These are phyloP conservation scores for Enteromius anoplus DNA, from an alignment of 2,797 vertebrate genomes.

Conservation along the genomic window DNA sequence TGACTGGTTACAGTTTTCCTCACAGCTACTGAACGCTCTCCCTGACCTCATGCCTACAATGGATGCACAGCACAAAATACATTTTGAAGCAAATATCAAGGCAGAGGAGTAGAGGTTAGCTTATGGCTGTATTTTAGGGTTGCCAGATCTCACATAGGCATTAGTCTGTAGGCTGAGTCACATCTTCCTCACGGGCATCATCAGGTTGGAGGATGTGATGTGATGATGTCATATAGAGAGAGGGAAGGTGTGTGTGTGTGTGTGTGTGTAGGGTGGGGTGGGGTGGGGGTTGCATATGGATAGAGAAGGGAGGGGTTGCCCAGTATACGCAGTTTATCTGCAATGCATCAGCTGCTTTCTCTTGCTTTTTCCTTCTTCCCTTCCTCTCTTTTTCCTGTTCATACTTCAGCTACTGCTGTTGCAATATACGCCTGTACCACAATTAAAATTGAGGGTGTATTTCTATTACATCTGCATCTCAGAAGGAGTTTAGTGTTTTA, in stretches of 20 bases:
- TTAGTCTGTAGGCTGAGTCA: conserved; percentile 42
- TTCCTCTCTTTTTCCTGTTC: conserved; percentile 23
- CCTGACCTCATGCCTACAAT: background rate
- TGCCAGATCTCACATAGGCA: conserved; percentile 2
- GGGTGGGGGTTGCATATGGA: conserved; percentile 29
- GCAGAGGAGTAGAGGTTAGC: background rate
- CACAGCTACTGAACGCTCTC: conserved; percentile 2
- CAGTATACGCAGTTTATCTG: conserved; percentile 84
- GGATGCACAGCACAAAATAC: background rate
- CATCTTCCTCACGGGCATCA: conserved; percentile 42
- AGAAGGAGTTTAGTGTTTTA: background rate
- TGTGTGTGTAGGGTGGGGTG: background rate
- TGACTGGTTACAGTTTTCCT: conserved; percentile 12
- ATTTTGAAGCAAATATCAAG: conserved; percentile 1
- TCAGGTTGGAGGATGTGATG: conserved; percentile 61
- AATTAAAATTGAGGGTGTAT: background rate
- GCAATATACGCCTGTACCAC: conserved; percentile 27
- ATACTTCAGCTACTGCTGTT: conserved; percentile 11
- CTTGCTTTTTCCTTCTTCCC: conserved; percentile 59
- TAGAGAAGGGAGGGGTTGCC: conserved; percentile 70
- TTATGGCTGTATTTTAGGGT: background rate
- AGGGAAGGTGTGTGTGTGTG: conserved; percentile 30
- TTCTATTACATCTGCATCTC: background rate
- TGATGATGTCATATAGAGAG: conserved; percentile 69
- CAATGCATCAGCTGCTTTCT: conserved; percentile 83